Percentiles rank a stretch among this genome's conserved stretches.
Evolutionary conservation across 2,888 invertebrate species (phyloP).

Genomic region (Kuschelorhynchus macadamiae): DNA sequence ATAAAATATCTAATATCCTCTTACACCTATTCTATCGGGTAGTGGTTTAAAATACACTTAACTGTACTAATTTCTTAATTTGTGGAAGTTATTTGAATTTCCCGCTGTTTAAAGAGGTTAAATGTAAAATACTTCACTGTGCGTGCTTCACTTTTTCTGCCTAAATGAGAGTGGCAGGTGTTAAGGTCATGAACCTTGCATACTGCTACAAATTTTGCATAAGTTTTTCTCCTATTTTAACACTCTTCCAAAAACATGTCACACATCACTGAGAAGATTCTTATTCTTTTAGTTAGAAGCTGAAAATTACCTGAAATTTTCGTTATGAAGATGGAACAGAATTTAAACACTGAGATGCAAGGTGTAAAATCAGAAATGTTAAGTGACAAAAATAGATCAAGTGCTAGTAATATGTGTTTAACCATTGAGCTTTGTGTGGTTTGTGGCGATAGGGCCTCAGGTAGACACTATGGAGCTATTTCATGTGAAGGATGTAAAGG

Average conservation of each 20-base stretch:
- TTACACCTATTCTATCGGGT: too few relatives aligned
- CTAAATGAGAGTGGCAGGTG: too few relatives aligned
- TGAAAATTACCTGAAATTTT: not conserved
- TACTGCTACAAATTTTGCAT: too few relatives aligned
- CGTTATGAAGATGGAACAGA: conserved; percentile 61
- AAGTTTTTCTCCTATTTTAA: too few relatives aligned
- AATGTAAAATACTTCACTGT: too few relatives aligned
- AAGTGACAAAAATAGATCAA: conserved; percentile 64
- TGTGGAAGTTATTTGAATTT: too few relatives aligned
- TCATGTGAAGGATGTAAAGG: conserved; percentile 76
- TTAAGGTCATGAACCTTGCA: too few relatives aligned
- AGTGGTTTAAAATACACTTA: too few relatives aligned
- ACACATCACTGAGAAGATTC: conserved; percentile 5
- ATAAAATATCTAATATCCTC: too few relatives aligned
- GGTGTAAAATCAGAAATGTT: conserved; percentile 65
- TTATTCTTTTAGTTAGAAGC: not conserved
- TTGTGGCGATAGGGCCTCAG: conserved; percentile 96
- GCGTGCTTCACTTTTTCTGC: too few relatives aligned
- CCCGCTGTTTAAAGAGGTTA: too few relatives aligned
- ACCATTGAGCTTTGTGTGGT: conserved; percentile 92
- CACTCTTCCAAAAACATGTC: conserved; percentile 30
- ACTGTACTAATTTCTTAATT: too few relatives aligned
- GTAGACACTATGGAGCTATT: conserved; percentile 93
- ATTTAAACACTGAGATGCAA: conserved; percentile 53
- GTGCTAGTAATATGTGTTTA: conserved; percentile 70